Evolutionary conservation across 2,113 vertebrate species (phyloP), one percentile per base, ranked within the genome.

Genomic region (Uropsilus gracilis): DNA sequence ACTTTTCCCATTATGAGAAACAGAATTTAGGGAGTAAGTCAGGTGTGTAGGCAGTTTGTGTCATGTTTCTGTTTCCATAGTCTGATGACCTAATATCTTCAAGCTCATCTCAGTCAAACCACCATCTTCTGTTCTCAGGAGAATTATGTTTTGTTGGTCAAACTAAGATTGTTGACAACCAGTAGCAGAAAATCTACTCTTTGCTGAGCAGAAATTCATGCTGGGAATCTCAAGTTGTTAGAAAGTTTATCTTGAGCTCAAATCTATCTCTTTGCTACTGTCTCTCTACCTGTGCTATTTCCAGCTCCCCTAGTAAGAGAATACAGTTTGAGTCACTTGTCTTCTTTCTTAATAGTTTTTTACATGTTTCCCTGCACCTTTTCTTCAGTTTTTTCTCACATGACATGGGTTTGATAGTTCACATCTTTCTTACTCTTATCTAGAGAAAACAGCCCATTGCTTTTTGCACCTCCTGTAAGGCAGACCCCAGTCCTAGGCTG

Each of bases 1-100:
- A 46, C 46, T 92, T 86, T 64, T 30, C 34, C 63, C 44, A 37
- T 76, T 83, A 44, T 90, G 37, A 90, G 84, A 91, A 94, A 68
- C 91, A 85, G 13, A 68, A 71, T 76, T 68, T 11, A 89, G 53
- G 61, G 75, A 76, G 34, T 42, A 84, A 50, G 13, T 11, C 69
- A 87, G 68, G 44, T 53, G 34, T 59, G 8, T 46, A 73, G n/a
- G 48, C 86, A 78, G 63, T 9, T 89, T 85, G 18, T 68, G 28
- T 48, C 13, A 77, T 57, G 53, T 28, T 68, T 89, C n/a, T 88
- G 8, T 55, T 78, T n/a, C 46, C 37, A 76, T 53, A 53, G 1
- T 87, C 66, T 91, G 57, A 32, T 28, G 76, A 34, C 46, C 37
- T 75, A 37, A 26, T 3, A 42, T 93, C 30, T 89, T 64, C 82